Base-by-base conservation (phyloP, 2,113 vertebrate species). In the Tretioscincus oriximinensis region DNA sequence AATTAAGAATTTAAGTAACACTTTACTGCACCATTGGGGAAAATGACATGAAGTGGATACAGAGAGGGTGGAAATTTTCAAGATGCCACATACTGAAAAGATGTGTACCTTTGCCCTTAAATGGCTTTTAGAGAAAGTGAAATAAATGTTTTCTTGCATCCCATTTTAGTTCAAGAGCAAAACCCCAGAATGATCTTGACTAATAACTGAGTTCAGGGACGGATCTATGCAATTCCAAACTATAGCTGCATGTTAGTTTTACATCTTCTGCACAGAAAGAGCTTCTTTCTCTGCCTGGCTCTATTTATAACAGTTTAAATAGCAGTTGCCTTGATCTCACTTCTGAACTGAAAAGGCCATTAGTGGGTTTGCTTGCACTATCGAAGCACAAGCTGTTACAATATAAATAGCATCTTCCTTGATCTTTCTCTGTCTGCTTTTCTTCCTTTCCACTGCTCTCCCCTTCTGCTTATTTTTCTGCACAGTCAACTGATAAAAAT, bases 271-370 rank as follows among this genome's bases (percentile, higher is more conserved):
- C 86, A 88, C 84, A 86, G 72, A 81, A 61, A 81, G 84, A 82
- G 78, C 80, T 82, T 72, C 54, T 80, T 85, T 67, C 81, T 74
- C 71, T 83, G 66, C 83, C 61, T 81, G 77, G 41, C 76, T 81
- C 89, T 89, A 79, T 89, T 88, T 92, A 84, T 90, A 90, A 84
- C 84, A 74, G 88, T 92, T 92, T 92, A 90, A 90, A 87, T 85
- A 85, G 82, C 80, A 86, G 86, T 93, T 93, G 87, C 92, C 91
- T 92, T 92, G 89, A 90, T 93, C 89, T 90, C 45, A 64, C 78
- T 86, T 74, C 65, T 0, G 12, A 90, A 90, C 87, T 91, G 90
- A 92, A 90, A 91, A 90, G 84, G 88, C 87, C 84, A 89, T 92
- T 91, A 91, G 72, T 70, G 85, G 72, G 83, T 81, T 78, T 85